Conservation (phyloP, 2,888 invertebrate genomes). For the Lasioglossum pauxillum region DNA sequence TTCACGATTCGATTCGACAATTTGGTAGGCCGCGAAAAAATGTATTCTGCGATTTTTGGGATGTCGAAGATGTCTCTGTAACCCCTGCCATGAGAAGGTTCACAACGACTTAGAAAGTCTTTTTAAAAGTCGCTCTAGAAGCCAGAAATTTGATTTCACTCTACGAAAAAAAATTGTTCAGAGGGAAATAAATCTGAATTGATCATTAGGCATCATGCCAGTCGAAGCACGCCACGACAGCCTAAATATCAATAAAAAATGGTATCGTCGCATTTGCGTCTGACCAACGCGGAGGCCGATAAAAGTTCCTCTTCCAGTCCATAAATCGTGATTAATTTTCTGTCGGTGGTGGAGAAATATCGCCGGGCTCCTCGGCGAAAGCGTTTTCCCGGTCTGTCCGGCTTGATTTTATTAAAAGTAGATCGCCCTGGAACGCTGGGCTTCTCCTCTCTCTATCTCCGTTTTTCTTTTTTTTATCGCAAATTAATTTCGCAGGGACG, state of each 20-base stretch:
- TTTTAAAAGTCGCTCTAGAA: background rate
- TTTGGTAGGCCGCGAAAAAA: background rate
- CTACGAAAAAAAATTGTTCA: background rate
- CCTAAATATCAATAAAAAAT: background rate
- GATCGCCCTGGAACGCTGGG: slow-evolving; percentile 8
- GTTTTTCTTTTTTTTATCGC: slow-evolving; percentile 10
- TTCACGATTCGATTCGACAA: background rate
- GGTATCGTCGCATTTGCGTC: background rate
- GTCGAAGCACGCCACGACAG: too few species aligned
- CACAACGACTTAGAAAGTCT: background rate
- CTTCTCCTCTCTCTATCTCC: background rate
- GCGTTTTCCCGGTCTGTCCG: background rate
- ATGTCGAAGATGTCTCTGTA: too few species aligned
- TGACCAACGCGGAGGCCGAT: background rate
- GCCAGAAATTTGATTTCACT: background rate
- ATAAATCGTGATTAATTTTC: slow-evolving; percentile 29
- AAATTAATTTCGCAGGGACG: slow-evolving; percentile 35
- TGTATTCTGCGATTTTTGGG: background rate
- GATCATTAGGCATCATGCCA: too few species aligned
- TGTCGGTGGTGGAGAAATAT: background rate
- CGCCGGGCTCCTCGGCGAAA: background rate
- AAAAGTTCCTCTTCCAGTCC: background rate
- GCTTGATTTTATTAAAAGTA: slow-evolving; percentile 37
- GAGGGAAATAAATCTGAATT: too few species aligned
- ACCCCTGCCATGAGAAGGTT: too few species aligned